Base-by-base conservation (phyloP, 2,888 invertebrate genomes). In the Cheilosia variabilis region DNA sequence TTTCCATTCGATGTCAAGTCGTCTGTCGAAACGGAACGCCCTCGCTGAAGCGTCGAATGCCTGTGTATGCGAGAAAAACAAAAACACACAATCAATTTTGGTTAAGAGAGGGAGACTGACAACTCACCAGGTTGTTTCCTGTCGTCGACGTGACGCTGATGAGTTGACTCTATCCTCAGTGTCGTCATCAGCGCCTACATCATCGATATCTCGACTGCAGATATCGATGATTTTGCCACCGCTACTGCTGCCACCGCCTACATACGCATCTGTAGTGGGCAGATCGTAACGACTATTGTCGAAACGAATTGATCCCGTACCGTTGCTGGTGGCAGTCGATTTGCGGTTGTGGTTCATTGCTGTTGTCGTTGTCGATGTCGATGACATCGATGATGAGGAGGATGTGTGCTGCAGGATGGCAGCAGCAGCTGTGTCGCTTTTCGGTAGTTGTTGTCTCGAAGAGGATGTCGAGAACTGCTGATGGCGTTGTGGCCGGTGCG, bases 11-110 rank as follows among this genome's bases (percentile, higher is more conserved):
- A 90, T 87, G 91, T 91, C 76, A 92, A 90, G 89, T 94, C 94
- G 88, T 94, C 94, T 62, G 94, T 92, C 45, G 92, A 92, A 86
- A 92, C 90, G 50, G 92, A 92, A 82, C 91, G 91, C 41, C 91
- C 91, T 43, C 92, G 91, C 82, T 91, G 91, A 22, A 91, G 87
- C 47, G 91, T 75, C 89, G 90, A 79, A 89, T 76, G 84, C 77
- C 81, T 83, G 65, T 50, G 60, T 52, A 53, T 37, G 62, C 62
- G 47, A 19, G 13, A 34, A 22, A 19, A 69, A 75, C 17, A 62
- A 60, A 71, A 66, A 79, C 17, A 80, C 50, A 62, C 10, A 47
- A 65, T 27, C 27, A 52, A 22, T 22, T 37, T 34, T 7, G 60
- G 62, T 10, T 37, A 45, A 47, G 55, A 55, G 47, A 34, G 47